Evolutionary conservation across 2,888 invertebrate genomes (phyloP).

Genomic region (Megastigmus dorsalis): DNA sequence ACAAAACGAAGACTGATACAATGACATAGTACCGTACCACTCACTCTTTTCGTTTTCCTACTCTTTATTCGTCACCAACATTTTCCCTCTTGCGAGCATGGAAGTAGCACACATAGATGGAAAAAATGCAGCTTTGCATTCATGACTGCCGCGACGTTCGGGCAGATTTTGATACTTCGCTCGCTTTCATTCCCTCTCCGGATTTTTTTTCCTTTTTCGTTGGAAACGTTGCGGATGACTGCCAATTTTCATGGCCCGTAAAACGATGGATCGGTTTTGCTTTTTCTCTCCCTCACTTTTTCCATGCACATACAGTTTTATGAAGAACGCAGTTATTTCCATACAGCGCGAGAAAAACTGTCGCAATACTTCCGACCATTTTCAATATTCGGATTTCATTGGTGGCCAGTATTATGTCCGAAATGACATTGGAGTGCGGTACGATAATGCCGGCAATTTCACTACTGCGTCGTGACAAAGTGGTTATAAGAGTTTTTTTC

Average conservation of each 20-base stretch:
- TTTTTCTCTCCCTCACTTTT: not conserved
- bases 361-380: too few species aligned
- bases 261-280: conserved; percentile 18
- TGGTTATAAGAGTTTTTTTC: too few species aligned
- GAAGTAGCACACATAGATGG: conserved; percentile 5
- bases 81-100: not conserved
- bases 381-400: too few species aligned
- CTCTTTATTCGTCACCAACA: not conserved
- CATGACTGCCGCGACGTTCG: not conserved
- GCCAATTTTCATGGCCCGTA: conserved; percentile 28
- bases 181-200: conserved; percentile 19
- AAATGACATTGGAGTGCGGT: too few species aligned
- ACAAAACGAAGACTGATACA: too few species aligned
- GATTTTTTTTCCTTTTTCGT: conserved; percentile 5
- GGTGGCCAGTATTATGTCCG: too few species aligned
- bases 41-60: not conserved
- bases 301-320: too few species aligned
- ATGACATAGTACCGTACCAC: too few species aligned
- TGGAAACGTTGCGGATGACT: conserved; percentile 10
- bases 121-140: conserved; percentile 19
- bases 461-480: too few species aligned
- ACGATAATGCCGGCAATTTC: too few species aligned
- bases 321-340: too few species aligned
- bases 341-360: too few species aligned
- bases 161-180: conserved; percentile 1